Conservation (phyloP, 1,140 invertebrate species). For the Cyclargus thomasi region DNA sequence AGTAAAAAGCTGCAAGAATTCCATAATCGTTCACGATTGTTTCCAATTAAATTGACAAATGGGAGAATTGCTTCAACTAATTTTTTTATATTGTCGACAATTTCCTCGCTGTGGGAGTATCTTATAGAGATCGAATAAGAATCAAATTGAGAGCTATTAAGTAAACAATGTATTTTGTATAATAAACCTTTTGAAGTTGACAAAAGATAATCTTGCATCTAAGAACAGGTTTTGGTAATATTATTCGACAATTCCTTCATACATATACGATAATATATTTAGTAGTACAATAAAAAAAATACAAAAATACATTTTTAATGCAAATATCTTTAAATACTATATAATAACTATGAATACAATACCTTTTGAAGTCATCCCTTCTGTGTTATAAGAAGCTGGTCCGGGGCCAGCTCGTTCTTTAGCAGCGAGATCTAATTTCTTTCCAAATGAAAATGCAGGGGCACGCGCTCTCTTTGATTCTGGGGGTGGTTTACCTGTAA, state of each 20-base stretch:
- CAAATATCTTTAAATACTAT: background rate
- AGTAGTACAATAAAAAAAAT: no score
- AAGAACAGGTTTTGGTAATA: background rate
- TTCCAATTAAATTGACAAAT: background rate
- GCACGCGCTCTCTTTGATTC: slow-evolving; percentile 85
- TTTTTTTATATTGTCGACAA: background rate
- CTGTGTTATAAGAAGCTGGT: slow-evolving; percentile 90
- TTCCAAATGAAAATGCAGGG: slow-evolving; percentile 87
- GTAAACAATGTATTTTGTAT: background rate
- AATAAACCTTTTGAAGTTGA: no score
- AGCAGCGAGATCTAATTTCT: slow-evolving; percentile 76
- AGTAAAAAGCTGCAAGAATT: background rate
- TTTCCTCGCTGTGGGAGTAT: background rate
- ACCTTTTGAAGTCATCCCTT: slow-evolving; percentile 88
- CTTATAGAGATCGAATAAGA: background rate
- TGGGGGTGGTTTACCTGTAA: slow-evolving; percentile 81
- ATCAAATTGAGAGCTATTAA: background rate
- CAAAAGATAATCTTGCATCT: no score
- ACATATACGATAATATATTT: no score
- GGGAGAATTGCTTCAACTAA: background rate
- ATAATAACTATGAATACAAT: slow-evolving; percentile 31
- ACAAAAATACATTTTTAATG: no score
- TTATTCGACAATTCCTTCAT: no score
- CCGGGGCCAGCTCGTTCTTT: slow-evolving; percentile 82
- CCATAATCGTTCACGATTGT: background rate